These are phyloP conservation scores for Heliothis peltigera DNA, from an alignment of 2,888 invertebrate genomes.

Conservation along the genomic window DNA sequence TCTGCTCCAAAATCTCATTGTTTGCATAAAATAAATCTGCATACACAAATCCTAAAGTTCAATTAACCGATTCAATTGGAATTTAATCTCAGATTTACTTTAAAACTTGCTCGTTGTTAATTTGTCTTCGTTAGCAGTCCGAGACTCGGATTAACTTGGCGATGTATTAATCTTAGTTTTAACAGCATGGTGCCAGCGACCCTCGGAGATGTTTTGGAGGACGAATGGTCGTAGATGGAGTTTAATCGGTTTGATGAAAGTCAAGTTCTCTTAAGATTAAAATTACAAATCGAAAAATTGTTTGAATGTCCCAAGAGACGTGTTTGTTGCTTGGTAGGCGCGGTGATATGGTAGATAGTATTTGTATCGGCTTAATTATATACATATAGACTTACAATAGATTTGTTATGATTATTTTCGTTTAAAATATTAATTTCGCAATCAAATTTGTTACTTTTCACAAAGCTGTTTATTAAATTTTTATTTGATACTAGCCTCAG, in stretches of 20 bases:
- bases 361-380: no score
- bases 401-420: no score
- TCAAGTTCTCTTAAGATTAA: constrained; percentile 28
- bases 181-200: constrained; percentile 34
- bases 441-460: no score
- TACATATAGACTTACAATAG: not conserved
- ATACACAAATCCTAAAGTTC: constrained; percentile 25
- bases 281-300: constrained; percentile 12
- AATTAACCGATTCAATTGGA: constrained; percentile 44
- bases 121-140: constrained; percentile 54
- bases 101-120: constrained; percentile 44
- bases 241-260: constrained; percentile 37
- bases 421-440: no score
- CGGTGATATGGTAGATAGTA: constrained; percentile 3
- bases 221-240: constrained; percentile 30
- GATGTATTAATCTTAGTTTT: constrained; percentile 59
- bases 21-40: not conserved
- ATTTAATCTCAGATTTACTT: constrained; percentile 38
- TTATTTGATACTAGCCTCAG: no score
- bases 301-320: constrained; percentile 16
- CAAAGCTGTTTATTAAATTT: no score
- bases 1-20: not conserved
- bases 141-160: constrained; percentile 41
- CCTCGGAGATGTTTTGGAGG: constrained; percentile 27
- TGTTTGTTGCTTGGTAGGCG: constrained; percentile 1